Base-by-base conservation (phyloP, 2,113 vertebrate genomes). In the Conger conger region DNA sequence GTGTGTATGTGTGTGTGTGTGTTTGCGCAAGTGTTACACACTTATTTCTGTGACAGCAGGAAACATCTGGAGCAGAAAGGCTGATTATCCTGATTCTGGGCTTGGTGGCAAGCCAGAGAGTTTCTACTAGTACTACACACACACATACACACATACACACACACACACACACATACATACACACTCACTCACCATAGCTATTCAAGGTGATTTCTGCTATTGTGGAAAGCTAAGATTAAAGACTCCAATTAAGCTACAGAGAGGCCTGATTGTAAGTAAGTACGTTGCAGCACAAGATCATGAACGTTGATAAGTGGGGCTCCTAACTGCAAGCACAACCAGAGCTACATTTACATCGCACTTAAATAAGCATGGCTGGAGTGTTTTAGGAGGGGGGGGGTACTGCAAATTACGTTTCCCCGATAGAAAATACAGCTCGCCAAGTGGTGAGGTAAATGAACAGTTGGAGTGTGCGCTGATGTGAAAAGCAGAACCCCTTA, bases 31-130 rank as follows among this genome's bases (percentile, higher is more conserved):
- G 20, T 15, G 57, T 23, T 16, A 30, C 76, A 78, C 76, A 5
- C 76, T 76, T 73, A 30, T 30, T 54, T 84, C 76, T 76, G 53
- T 83, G n/a, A 84, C 81, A 82, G 83, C 85, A 87, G 90, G 89
- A 91, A 91, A 91, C 89, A 91, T 91, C 90, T 91, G 90, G 85
- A 86, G 54, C 78, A 80, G 63, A 83, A 90, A 80, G 83, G 85
- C 45, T 85, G 88, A 88, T 89, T 90, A 90, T 87, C 87, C 83
- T 90, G 89, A 90, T 86, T 83, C 86, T 84, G 86, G 86, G 88
- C 79, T 86, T 87, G 86, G 81, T 60, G 15, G 40, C 42, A 38
- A 88, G 88, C 36, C 77, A 81, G 86, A 57, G 86, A 85, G 80
- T 82, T 80, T 45, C 42, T 50, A 63, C 82, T 80, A 38, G 38